Conservation (phyloP, 2,888 invertebrate species). For the Acanthosepion esculentum region DNA sequence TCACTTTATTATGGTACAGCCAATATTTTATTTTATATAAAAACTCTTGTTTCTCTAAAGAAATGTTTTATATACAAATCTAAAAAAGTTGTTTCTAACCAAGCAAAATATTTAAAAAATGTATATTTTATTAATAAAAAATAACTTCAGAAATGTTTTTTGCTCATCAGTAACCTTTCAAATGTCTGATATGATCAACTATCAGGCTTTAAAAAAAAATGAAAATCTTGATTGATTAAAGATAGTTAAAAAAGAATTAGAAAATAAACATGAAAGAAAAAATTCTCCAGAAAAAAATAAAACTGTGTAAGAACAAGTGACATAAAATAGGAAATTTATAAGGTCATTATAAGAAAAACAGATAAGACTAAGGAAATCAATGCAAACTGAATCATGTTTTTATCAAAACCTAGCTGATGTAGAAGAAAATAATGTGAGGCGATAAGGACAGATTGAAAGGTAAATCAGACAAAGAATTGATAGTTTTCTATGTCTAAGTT, state of each 20-base stretch:
- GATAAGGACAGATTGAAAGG: not conserved
- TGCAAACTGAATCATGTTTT: not conserved
- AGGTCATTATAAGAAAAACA: not conserved
- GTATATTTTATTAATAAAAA: not conserved
- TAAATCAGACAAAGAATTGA: slow-evolving; percentile 1
- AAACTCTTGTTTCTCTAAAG: not conserved
- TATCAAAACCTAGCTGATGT: not conserved
- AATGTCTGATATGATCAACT: not conserved
- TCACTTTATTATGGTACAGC: not conserved
- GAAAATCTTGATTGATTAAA: slow-evolving; percentile 18
- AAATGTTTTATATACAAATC: not conserved
- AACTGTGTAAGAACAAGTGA: not conserved
- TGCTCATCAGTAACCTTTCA: slow-evolving; percentile 6
- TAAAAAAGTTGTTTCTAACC: not conserved
- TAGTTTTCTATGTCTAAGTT: not conserved
- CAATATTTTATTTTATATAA: not conserved
- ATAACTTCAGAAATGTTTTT: not conserved
- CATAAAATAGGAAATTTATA: not conserved
- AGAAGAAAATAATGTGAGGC: not conserved
- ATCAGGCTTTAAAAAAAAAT: not conserved
- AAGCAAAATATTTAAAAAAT: not conserved
- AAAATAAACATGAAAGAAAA: not conserved
- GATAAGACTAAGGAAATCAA: slow-evolving; percentile 33
- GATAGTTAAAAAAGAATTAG: not conserved
- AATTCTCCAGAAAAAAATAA: not conserved